Conservation (phyloP, 1,140 invertebrate species). For the Agrypnia vestita region DNA sequence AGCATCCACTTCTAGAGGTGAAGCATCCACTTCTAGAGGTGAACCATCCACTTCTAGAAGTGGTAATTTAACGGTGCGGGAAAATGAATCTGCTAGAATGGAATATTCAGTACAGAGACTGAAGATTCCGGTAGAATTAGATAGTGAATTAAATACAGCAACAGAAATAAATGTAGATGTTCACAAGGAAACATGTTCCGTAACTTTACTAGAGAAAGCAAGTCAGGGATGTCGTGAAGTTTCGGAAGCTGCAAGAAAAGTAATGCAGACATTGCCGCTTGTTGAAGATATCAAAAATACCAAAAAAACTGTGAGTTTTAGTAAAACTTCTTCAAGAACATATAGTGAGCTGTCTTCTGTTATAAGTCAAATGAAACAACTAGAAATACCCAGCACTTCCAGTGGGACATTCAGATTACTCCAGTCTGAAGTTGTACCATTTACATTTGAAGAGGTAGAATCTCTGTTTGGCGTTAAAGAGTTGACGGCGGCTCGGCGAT, state of each 20-base stretch:
- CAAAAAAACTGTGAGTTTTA: neutral
- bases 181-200: neutral
- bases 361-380: constrained; percentile 39
- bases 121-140: neutral
- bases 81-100: neutral
- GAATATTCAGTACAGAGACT: neutral
- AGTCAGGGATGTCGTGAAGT: neutral
- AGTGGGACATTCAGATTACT: neutral
- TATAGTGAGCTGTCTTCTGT: constrained; percentile 45
- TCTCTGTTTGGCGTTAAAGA: constrained; percentile 55
- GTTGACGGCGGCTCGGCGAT: constrained; percentile 33
- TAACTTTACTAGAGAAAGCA: constrained; percentile 3
- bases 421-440: constrained; percentile 37
- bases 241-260: constrained; percentile 1
- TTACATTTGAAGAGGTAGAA: constrained; percentile 55
- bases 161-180: constrained; percentile 7
- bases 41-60: neutral
- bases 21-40: neutral
- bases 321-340: constrained; percentile 24
- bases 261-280: constrained; percentile 25
- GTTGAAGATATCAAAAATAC: constrained; percentile 9
- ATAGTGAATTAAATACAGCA: neutral
- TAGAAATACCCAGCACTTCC: constrained; percentile 4
- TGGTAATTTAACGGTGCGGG: neutral
- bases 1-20: neutral